Evolutionary conservation across 1,140 invertebrate species (phyloP), one percentile per base, ranked within the genome.

Genomic region (Drepana arcuata): DNA sequence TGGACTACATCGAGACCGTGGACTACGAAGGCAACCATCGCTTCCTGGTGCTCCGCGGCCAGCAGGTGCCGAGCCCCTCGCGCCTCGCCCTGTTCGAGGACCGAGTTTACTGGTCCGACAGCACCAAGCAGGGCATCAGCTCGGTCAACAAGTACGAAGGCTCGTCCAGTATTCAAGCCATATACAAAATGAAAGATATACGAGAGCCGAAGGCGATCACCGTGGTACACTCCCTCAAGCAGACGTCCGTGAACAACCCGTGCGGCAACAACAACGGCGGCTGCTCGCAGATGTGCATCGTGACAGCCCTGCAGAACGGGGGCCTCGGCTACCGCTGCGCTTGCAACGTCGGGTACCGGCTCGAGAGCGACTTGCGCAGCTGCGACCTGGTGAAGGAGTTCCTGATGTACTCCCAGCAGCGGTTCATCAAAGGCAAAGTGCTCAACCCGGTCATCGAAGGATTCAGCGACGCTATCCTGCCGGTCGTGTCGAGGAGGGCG

Each of bases 1-100:
- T 99, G 21, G 97, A 99, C 80, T 99, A 98, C 67, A 99, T 99
- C 45, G 97, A 99, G 67, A 97, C 95, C 0, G 94, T 97, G 1
- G 94, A 98, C 69, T 99, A 99, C 65, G 90, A 97, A 41, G 98
- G 97, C 0, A 86, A 88, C 10, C 87, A 92, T 41, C 85, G 94
- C 21, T 89, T 92, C 25, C 86, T 94, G 60, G 90, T 96, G 1
- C 68, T 95, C 0, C 78, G 93, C 38, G 93, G 95, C 11, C 90
- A 93, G 33, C 87, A 92, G 33, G 94, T 97, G 0, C 96, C 96
- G 1, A 92, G 93, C 10, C 94, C 95, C 0, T 90, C 93, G 0
- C 85, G 93, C 13, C 63, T 98, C 3, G 90, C 95, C 0, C 69
- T 96, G 0, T 98, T 97, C 78, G 96, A 98, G 78, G 94, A 95